Conservation (phyloP, 2,888 invertebrate species). For the Bibio marci region DNA sequence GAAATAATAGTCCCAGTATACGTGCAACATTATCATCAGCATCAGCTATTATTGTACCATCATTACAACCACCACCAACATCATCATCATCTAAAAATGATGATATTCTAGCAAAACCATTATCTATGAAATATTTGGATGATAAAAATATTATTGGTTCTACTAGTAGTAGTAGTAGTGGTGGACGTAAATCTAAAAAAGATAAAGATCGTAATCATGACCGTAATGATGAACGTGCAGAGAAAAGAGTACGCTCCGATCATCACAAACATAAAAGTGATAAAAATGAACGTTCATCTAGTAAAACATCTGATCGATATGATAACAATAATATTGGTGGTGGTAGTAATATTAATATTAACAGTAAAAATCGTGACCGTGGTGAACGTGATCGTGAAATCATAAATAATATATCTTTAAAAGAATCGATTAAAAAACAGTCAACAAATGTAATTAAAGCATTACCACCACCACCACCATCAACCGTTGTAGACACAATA, state of each 20-base stretch:
- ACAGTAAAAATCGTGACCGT: too few species aligned
- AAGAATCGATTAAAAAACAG: too few species aligned
- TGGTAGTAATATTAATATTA: too few species aligned
- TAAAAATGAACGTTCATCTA: neutral
- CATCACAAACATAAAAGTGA: neutral
- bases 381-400: slow-evolving; percentile 1
- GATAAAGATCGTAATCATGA: slow-evolving; percentile 8
- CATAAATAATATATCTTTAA: too few species aligned
- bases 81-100: slow-evolving; percentile 14
- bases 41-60: slow-evolving; percentile 19
- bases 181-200: slow-evolving; percentile 33
- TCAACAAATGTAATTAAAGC: slow-evolving; percentile 11
- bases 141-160: slow-evolving; percentile 17
- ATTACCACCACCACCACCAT: slow-evolving; percentile 10
- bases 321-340: too few species aligned
- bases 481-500: neutral
- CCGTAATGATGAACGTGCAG: too few species aligned
- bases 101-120: neutral
- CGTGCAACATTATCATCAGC: neutral
- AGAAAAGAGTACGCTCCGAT: too few species aligned
- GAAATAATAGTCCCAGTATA: slow-evolving; percentile 8
- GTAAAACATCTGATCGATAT: neutral
- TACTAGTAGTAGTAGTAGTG: slow-evolving; percentile 25
- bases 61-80: slow-evolving; percentile 14
- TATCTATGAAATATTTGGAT: too few species aligned